Percentiles rank a stretch among this genome's conserved stretches.
These are phyloP conservation scores for Meles meles DNA, from an alignment of 2,113 vertebrate species.

Conservation along the genomic window DNA sequence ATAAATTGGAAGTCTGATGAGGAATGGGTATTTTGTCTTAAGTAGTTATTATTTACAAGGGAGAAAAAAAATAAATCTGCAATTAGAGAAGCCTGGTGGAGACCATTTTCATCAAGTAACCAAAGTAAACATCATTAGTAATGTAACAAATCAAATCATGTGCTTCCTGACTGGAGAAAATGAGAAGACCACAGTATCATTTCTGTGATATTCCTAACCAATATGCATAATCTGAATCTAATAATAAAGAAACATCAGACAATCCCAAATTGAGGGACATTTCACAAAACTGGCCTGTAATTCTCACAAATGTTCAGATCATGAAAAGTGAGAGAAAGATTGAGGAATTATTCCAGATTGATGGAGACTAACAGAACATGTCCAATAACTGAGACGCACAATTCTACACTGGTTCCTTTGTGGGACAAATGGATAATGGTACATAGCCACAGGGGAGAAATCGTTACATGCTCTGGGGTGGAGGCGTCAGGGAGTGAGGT, in stretches of 20 bases:
- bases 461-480: not conserved
- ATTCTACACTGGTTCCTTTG: not conserved
- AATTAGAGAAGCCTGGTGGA: not conserved
- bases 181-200: not conserved
- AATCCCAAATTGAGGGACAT: not conserved
- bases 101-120: not conserved
- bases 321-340: not conserved
- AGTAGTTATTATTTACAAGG: conserved; percentile 10
- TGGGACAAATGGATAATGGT: not conserved
- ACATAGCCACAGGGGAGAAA: not conserved
- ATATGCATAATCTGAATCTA: not conserved
- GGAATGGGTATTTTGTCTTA: not conserved
- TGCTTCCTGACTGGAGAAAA: not conserved
- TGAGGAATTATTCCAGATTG: not conserved
- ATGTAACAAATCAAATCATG: not conserved
- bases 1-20: not conserved
- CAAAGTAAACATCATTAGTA: not conserved
- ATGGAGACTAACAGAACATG: not conserved
- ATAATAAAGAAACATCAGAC: not conserved
- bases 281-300: not conserved
- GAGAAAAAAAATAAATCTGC: conserved; percentile 6
- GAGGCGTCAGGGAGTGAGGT: not conserved
- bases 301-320: not conserved
- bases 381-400: not conserved
- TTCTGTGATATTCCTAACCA: not conserved